Evolutionary conservation across 2,797 vertebrate genomes (phyloP).

Genomic region (Sarcoramphus papa): DNA sequence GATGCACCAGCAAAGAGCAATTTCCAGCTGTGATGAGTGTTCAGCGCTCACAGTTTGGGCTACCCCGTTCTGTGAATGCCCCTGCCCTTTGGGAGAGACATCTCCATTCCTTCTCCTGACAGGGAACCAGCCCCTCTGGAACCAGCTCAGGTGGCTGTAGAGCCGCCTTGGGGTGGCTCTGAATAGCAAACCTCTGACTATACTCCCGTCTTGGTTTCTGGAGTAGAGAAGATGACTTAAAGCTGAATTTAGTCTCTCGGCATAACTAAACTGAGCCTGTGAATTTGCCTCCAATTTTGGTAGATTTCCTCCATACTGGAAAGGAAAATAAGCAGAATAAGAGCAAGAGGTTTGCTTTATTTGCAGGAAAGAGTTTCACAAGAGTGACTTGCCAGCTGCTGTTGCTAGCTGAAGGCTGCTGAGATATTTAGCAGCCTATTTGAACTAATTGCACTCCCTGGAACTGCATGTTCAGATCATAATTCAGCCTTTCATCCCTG

Average conservation of each 20-base stretch:
- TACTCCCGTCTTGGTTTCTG: not conserved
- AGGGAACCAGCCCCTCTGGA: not conserved
- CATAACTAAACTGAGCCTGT: not conserved
- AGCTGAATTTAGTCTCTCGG: not conserved
- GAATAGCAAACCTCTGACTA: not conserved
- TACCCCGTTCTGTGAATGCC: not conserved
- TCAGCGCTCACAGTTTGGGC: not conserved
- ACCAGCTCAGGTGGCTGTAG: not conserved
- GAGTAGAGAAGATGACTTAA: not conserved
- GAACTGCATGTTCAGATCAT: not conserved
- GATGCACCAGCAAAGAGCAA: not conserved
- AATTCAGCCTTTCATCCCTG: not conserved
- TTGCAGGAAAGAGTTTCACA: not conserved
- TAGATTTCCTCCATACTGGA: not conserved
- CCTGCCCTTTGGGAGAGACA: not conserved
- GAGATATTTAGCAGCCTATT: not conserved
- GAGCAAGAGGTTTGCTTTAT: not conserved
- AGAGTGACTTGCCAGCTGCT: not conserved
- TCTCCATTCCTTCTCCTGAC: not conserved
- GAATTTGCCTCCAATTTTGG: not conserved
- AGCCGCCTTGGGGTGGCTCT: not conserved
- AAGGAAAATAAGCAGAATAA: not conserved
- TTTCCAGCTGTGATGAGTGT: not conserved
- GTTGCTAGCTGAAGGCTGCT: not conserved
- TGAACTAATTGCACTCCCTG: not conserved